Percentiles rank a stretch among this genome's conserved stretches.
phyloP scores from a whole-genome alignment of 1,140 invertebrate genomes.

The Ceratoteleas bidentatus region DNA sequence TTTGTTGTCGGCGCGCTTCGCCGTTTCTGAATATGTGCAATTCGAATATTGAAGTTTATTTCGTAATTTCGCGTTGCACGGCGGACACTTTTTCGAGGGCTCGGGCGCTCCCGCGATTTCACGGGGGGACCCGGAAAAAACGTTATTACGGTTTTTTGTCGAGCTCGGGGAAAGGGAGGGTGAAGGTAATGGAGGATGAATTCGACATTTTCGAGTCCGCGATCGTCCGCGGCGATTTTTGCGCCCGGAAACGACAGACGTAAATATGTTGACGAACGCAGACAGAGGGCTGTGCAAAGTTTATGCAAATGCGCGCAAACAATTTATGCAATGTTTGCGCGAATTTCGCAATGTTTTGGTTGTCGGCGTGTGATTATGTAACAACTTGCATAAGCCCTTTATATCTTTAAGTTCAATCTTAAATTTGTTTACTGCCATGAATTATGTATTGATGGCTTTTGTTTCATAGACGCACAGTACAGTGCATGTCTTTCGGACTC shows the following conservation, averaged over 20 bases:
- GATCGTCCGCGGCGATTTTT: too few species aligned
- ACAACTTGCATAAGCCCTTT: conserved; percentile 49
- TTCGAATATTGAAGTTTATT: conserved; percentile 59
- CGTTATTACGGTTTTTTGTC: background rate
- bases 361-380: conserved; percentile 45
- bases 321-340: conserved; percentile 55
- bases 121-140: background rate
- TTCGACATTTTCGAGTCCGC: conserved; percentile 2
- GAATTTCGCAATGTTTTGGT: conserved; percentile 48
- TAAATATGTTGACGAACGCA: conserved; percentile 47
- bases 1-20: conserved; percentile 38
- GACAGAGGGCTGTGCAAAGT: conserved; percentile 41
- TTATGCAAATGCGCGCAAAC: conserved; percentile 52
- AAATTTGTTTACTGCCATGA: conserved; percentile 37
- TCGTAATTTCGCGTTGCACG: conserved; percentile 39
- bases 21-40: conserved; percentile 40
- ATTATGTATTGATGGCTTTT: conserved; percentile 24
- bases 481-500: background rate
- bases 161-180: too few species aligned
- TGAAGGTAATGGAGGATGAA: too few species aligned
- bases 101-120: conserved; percentile 9
- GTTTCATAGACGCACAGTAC: background rate
- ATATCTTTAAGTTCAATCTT: conserved; percentile 45
- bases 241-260: conserved; percentile 1
- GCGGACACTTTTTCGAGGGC: conserved; percentile 1